Evolutionary conservation across 2,888 invertebrate species (phyloP).

Genomic region (Drosophila formosana): DNA sequence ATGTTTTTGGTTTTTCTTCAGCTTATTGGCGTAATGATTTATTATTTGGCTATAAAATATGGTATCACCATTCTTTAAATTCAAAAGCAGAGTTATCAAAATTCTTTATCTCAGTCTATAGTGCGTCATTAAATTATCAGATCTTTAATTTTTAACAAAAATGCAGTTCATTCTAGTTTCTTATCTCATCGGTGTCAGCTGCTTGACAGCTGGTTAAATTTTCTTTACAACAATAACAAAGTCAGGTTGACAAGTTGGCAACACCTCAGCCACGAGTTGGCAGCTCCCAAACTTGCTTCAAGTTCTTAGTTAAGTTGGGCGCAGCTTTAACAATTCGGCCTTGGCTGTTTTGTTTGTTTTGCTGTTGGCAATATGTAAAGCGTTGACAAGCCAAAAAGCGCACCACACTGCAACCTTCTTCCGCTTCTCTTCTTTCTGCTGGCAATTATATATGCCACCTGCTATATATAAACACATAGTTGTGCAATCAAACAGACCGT

Average conservation of each 20-base stretch:
- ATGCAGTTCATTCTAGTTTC: not conserved
- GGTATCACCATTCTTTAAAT: no score
- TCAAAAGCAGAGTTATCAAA: no score
- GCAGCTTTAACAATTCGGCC: conserved; percentile 21
- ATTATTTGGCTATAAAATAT: no score
- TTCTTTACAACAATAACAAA: not conserved
- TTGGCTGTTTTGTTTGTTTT: conserved; percentile 31
- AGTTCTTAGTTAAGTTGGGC: conserved; percentile 1
- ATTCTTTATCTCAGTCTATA: no score
- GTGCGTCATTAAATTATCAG: no score
- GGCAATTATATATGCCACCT: conserved; percentile 62
- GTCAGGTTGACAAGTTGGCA: conserved; percentile 6
- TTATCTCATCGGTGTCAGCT: not conserved
- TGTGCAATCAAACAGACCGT: conserved; percentile 71
- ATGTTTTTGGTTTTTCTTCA: no score
- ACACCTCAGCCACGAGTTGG: conserved; percentile 1
- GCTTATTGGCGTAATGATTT: no score
- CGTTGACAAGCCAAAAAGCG: conserved; percentile 19
- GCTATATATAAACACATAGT: conserved; percentile 57
- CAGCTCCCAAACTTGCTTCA: conserved; percentile 10
- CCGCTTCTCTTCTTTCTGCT: conserved; percentile 7
- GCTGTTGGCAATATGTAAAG: conserved; percentile 21
- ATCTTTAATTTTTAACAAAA: no score
- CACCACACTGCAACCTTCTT: not conserved
- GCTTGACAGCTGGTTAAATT: not conserved